phyloP scores from a whole-genome alignment of 2,113 vertebrate species.

The Eretmochelys imbricata region DNA sequence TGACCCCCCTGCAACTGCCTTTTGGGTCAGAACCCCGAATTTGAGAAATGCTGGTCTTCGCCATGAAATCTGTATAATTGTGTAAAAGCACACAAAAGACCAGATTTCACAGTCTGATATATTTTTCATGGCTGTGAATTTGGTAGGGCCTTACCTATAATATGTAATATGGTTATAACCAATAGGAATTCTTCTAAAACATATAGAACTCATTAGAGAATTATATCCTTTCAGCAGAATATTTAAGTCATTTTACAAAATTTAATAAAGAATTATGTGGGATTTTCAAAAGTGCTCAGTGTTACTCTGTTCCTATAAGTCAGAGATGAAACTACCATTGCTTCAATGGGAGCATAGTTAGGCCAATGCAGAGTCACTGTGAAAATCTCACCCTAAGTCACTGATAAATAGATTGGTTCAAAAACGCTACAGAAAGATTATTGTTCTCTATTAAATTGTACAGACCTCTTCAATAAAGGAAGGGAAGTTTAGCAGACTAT shows the following conservation, averaged over 20 bases:
- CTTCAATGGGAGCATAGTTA: neutral
- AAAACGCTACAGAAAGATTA: neutral
- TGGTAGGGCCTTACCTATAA: neutral
- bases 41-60: no score
- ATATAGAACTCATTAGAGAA: neutral
- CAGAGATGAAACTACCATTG: neutral
- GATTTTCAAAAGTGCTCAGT: neutral
- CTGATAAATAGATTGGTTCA: neutral
- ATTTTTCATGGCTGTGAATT: no score
- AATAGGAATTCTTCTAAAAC: neutral
- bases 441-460: constrained; percentile 16
- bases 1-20: no score
- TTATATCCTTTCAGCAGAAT: neutral
- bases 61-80: no score
- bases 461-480: neutral
- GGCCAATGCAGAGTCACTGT: neutral
- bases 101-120: no score
- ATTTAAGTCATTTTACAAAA: neutral
- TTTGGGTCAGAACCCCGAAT: no score
- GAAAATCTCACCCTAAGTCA: neutral
- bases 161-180: neutral
- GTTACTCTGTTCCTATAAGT: neutral
- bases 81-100: no score
- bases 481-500: constrained; percentile 27
- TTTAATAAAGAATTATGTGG: neutral